Percentiles rank a stretch among this genome's conserved stretches.
phyloP scores from a whole-genome alignment of 2,888 invertebrate genomes.

The Gonocerus acuteangulatus region DNA sequence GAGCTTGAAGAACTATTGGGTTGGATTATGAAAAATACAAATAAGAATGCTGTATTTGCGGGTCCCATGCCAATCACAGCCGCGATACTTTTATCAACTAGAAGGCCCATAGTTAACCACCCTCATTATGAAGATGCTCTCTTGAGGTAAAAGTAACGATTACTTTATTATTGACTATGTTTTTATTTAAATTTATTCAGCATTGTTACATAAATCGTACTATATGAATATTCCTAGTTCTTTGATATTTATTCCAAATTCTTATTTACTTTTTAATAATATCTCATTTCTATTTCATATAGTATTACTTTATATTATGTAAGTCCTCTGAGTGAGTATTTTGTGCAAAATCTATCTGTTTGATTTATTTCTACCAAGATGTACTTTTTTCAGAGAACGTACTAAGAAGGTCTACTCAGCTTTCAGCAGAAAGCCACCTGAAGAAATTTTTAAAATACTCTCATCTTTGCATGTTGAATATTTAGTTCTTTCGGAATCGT shows the following conservation, averaged over 20 bases:
- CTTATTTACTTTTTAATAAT: background rate
- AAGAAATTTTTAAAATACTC: conserved; percentile 61
- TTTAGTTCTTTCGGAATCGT: conserved; percentile 62
- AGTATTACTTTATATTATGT: too few relatives aligned
- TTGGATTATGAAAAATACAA: conserved; percentile 63
- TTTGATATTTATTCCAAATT: too few relatives aligned
- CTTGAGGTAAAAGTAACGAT: conserved; percentile 59
- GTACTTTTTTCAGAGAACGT: conserved; percentile 62
- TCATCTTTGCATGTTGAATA: conserved; percentile 61
- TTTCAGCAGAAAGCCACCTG: conserved; percentile 65
- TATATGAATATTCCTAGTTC: too few relatives aligned
- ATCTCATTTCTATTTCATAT: background rate
- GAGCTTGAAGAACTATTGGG: conserved; percentile 62
- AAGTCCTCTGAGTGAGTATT: too few relatives aligned
- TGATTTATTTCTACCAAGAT: too few relatives aligned
- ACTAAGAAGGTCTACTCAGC: conserved; percentile 70
- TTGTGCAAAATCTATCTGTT: too few relatives aligned
- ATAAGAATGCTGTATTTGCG: conserved; percentile 64
- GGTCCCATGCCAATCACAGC: conserved; percentile 82
- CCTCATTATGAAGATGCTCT: conserved; percentile 78
- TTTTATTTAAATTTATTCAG: background rate
- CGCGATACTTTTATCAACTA: conserved; percentile 66
- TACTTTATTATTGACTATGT: background rate
- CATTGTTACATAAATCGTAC: too few relatives aligned
- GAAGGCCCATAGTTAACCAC: conserved; percentile 73